Evolutionary conservation across 2,888 invertebrate genomes (phyloP), one percentile per base, ranked within the genome.

Genomic region (Helicoverpa assulta): DNA sequence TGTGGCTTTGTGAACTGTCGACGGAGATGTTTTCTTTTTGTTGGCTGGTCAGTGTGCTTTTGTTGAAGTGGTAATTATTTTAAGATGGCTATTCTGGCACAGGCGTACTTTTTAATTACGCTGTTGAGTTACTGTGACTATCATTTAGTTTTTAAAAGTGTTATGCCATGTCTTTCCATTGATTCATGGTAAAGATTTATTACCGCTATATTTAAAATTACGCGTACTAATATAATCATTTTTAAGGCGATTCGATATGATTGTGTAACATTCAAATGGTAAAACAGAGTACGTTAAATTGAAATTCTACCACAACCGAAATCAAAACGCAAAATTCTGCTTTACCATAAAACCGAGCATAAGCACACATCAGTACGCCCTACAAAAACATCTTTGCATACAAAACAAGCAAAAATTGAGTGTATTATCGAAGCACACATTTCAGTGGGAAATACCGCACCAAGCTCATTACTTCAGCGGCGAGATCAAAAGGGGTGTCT

Each of bases 401-500:
- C 53, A 64, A 64, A 73, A 70, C 62, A 73, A 53, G 50, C 60
- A 81, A 56, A 83, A 65, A 81, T 81, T 81, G 74, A 81, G 74
- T 66, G 61, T 70, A 74, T 81, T 72, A 76, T 73, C 78, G 71
- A 60, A 67, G 58, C 60, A 76, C 68, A 78, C 62, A 71, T 72
- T 73, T 26, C 51, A 69, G 58, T n/a, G 16, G 40, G 51, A 47
- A 47, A 51, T 26, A 65, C 63, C 68, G 72, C 61, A 47, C 47
- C 16, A 78, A 84, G 85, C 87, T 91, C 91, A 90, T 91, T 91
- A 91, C 90, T 83, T 73, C 73, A 66, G 55, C 29, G 43, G 26
- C 54, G 83, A 79, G 88, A 86, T 89, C 88, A 89, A 90, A 90
- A 88, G 88, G 58, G 84, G 81, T 81, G 83, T 87, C 85, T 77